Conservation (phyloP, 2,888 invertebrate species). For the Palloptera scutellata region DNA sequence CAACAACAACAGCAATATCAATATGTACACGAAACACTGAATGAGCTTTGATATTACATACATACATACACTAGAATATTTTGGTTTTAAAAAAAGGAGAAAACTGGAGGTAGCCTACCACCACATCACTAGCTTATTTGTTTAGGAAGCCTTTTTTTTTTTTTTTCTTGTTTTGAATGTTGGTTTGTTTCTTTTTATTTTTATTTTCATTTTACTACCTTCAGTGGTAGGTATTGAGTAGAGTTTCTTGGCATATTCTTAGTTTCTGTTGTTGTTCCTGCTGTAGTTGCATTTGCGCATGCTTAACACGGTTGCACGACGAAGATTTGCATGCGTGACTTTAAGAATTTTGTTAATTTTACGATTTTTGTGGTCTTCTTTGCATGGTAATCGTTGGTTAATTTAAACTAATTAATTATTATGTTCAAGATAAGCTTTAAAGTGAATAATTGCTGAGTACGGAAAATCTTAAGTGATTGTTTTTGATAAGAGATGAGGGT, state of each 20-base stretch:
- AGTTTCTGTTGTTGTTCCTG: slow-evolving; percentile 3
- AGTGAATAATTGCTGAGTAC: slow-evolving; percentile 51
- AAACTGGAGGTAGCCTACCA: no score
- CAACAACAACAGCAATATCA: no score
- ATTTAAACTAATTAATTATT: slow-evolving; percentile 63
- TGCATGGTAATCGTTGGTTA: slow-evolving; percentile 60
- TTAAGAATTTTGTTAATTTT: slow-evolving; percentile 45
- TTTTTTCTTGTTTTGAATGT: no score
- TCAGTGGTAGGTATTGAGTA: no score
- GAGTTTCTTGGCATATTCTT: slow-evolving; percentile 20
- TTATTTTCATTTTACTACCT: no score
- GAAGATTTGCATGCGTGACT: slow-evolving; percentile 58
- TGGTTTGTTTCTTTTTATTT: no score
- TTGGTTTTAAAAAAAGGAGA: neutral
- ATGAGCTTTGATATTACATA: no score
- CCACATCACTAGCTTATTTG: no score
- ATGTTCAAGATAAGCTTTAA: slow-evolving; percentile 54
- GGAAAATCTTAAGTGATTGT: no score
- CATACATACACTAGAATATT: neutral
- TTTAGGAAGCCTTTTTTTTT: no score
- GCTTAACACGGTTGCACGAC: slow-evolving; percentile 18
- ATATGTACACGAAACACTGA: no score
- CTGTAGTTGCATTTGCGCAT: slow-evolving; percentile 16
- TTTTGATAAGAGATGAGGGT: no score
- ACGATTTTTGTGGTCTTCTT: slow-evolving; percentile 17